Percentiles rank a stretch among this genome's conserved stretches.
Conservation (phyloP, 2,113 vertebrate species). For the Pelusios castaneus region DNA sequence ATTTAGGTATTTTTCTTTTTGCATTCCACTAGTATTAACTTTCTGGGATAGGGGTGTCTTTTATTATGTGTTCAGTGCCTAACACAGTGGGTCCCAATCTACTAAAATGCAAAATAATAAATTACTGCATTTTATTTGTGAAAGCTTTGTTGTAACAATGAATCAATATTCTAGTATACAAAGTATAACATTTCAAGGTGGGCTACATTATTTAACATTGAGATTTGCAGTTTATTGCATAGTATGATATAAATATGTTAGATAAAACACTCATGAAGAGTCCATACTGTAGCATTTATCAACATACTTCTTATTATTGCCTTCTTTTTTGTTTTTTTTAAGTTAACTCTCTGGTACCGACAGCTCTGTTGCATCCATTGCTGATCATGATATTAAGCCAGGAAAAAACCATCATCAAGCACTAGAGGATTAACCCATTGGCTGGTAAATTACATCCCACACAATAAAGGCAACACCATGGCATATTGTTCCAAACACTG, state of each 20-base stretch:
- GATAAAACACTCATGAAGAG: background rate
- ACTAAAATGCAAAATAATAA: background rate
- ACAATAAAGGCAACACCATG: background rate
- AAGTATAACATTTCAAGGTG: background rate
- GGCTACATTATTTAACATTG: background rate
- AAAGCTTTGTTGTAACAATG: background rate
- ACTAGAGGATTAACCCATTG: background rate
- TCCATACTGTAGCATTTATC: background rate
- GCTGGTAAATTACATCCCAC: background rate
- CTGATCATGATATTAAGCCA: background rate
- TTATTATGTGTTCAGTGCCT: background rate
- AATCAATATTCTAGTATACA: background rate
- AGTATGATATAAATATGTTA: background rate
- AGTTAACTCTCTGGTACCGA: background rate
- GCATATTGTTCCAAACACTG: background rate
- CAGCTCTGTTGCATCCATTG: background rate
- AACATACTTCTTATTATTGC: background rate
- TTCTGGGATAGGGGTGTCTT: rapidly evolving
- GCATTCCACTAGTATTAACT: background rate
- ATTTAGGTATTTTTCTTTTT: background rate
- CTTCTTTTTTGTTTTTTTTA: background rate
- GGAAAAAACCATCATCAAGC: background rate
- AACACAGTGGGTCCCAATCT: background rate
- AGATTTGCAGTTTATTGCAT: background rate
- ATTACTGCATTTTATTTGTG: background rate